phyloP scores from a whole-genome alignment of 2,113 vertebrate genomes.

The Galbula dea region DNA sequence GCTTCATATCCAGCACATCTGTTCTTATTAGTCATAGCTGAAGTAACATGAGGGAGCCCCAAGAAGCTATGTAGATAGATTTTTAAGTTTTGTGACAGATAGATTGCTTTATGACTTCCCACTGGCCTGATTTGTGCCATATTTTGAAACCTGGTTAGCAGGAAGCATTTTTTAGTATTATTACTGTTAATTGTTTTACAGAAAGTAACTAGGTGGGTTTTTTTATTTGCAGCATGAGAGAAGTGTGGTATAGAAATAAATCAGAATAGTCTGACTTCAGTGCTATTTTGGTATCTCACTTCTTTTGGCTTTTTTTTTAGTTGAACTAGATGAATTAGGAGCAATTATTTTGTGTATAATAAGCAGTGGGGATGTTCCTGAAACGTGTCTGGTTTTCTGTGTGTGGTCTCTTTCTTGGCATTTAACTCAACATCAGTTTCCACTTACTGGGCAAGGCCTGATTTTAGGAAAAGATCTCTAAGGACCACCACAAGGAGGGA shows the following conservation, averaged over 20 bases:
- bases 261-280: not conserved
- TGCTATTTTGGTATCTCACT: not conserved
- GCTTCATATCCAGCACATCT: slow-evolving; percentile 4
- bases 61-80: not conserved
- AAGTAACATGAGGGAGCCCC: not conserved
- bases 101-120: not conserved
- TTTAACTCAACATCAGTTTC: not conserved
- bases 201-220: not conserved
- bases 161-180: not conserved
- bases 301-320: not conserved
- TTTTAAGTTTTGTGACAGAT: not conserved
- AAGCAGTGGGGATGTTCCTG: not conserved
- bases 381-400: not conserved
- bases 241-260: not conserved
- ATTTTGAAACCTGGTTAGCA: not conserved
- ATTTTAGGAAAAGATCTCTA: not conserved
- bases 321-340: not conserved
- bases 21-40: slow-evolving; percentile 9
- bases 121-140: not conserved
- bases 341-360: not conserved
- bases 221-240: not conserved
- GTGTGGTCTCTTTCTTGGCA: not conserved
- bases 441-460: not conserved
- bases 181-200: slow-evolving; percentile 31
- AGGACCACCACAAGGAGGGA: not conserved